Evolutionary conservation across 2,888 invertebrate species (phyloP).

Genomic region (Sphecodes monilicornis): DNA sequence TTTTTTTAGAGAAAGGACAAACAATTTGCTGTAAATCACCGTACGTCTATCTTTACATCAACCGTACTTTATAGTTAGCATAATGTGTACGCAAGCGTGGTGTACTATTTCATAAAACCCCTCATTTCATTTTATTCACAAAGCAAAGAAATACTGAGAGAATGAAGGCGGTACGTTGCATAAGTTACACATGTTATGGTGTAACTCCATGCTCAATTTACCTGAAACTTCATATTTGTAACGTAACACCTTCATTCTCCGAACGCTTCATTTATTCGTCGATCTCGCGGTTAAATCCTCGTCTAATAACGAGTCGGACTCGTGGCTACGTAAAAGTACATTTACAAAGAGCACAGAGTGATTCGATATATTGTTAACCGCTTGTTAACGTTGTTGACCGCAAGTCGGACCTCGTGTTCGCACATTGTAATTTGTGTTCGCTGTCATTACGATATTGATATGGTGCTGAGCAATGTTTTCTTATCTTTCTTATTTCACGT

Average conservation of each 20-base stretch:
- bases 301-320: background rate
- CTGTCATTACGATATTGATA: background rate
- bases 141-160: background rate
- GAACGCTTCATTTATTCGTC: slow-evolving; percentile 1
- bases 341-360: background rate
- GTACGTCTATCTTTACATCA: background rate
- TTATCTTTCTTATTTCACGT: background rate
- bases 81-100: background rate
- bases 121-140: slow-evolving; percentile 6
- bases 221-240: slow-evolving; percentile 14
- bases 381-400: background rate
- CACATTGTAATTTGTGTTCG: background rate
- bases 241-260: slow-evolving; percentile 14
- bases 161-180: background rate
- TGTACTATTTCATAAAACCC: slow-evolving; percentile 10
- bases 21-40: background rate
- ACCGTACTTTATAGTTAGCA: background rate
- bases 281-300: background rate
- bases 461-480: background rate
- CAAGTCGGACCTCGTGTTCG: background rate
- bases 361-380: background rate
- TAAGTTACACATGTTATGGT: slow-evolving; percentile 9
- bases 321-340: background rate
- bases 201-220: background rate
- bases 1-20: background rate